Evolutionary conservation across 2,797 vertebrate species (phyloP), one percentile per base, ranked within the genome.

Genomic region (Peromyscus attwateri): DNA sequence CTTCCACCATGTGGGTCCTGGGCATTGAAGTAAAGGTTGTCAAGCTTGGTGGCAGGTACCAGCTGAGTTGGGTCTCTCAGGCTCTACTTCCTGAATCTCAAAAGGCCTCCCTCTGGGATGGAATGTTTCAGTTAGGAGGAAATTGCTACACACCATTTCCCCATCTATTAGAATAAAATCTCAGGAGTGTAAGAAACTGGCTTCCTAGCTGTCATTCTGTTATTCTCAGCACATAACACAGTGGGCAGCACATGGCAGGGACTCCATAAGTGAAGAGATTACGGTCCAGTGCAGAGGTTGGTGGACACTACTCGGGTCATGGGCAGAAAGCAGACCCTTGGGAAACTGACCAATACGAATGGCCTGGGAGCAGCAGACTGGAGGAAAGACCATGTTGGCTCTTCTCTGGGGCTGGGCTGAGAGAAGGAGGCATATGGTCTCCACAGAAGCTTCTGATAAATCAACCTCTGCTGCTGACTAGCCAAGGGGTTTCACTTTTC

Each of bases 401-500:
- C 52, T 34, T 31, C 49, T 82, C 77, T 31, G 46, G 84, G 55
- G 17, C 52, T 57, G 40, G 25, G 13, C 17, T n/a, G 43, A 55
- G 9, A 43, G 17, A 10, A 89, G 37, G 62, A 71, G 83, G 40
- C 3, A 1, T 46, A 70, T 82, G 37, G 46, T 60, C n/a, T 89
- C 31, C 13, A 70, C 34, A 64, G 68, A 75, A 57, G 43, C 43
- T 40, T 93, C n/a, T 46, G 73, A 27, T 73, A 75, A 64, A 46
- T 90, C 75, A 34, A 62, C 21, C 71, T 90, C 34, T 40, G 62
- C 29, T 21, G 23, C 37, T 94, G 68, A 57, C n/a, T 75, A 81
- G 57, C n/a, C 89, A 87, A 87, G 27, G 46, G 73, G 76, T 46
- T 85, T 43, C n/a, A n/a, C 19, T 95, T 79, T 94, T 68, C 95